These are phyloP conservation scores for Cepphus grylle DNA, from an alignment of 2,113 vertebrate species.

Conservation along the genomic window DNA sequence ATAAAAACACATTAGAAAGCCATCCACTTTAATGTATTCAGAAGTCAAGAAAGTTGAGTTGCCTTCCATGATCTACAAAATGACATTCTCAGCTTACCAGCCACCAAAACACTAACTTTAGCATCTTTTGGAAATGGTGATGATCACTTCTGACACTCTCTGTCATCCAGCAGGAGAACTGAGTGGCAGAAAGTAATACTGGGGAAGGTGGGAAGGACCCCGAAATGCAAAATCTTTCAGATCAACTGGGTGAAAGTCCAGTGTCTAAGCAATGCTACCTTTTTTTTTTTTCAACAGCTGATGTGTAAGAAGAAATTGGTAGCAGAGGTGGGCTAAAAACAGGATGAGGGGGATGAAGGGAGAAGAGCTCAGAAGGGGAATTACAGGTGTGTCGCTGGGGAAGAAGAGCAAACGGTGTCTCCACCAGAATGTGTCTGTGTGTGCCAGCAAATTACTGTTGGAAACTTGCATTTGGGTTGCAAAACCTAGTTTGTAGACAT, in stretches of 20 bases:
- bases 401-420: not conserved
- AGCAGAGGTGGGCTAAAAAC: not conserved
- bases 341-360: not conserved
- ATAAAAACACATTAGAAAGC: not conserved
- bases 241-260: not conserved
- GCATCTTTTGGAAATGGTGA: rapidly evolving
- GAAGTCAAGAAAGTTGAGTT: not conserved
- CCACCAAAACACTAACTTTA: not conserved
- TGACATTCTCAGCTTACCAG: not conserved
- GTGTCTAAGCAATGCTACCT: not conserved
- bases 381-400: not conserved
- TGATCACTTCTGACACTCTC: rapidly evolving
- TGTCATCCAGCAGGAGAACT: not conserved
- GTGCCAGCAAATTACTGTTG: not conserved
- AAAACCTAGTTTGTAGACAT: not conserved
- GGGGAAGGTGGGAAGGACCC: not conserved
- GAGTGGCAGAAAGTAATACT: not conserved
- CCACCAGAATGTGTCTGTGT: too few species aligned
- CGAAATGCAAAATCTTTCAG: not conserved
- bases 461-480: not conserved
- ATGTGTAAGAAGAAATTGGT: not conserved
- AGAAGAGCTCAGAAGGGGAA: not conserved
- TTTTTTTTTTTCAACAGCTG: not conserved
- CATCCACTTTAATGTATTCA: not conserved
- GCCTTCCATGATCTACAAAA: not conserved